phyloP scores from a whole-genome alignment of 2,888 invertebrate genomes.

The Euzetes globulus region DNA sequence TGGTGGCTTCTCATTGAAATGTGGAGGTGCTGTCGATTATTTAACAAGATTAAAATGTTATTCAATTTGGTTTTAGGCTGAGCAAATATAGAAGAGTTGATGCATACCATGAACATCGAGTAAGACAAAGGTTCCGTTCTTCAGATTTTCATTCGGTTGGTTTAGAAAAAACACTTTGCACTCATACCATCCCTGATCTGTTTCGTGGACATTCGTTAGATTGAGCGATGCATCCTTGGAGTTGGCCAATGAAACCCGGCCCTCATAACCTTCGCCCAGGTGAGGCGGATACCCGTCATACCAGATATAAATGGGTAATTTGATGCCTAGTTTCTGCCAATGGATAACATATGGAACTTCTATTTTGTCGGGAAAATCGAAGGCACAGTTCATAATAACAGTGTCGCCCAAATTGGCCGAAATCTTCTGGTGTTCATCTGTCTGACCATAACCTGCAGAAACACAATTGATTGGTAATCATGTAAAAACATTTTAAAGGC shows the following conservation, averaged over 20 bases:
- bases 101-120: conserved; percentile 62
- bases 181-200: conserved; percentile 97
- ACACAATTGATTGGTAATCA: too few relatives aligned
- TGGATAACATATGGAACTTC: conserved; percentile 83
- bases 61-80: background rate
- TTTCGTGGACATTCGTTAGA: conserved; percentile 84
- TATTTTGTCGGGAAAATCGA: conserved; percentile 70
- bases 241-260: conserved; percentile 78
- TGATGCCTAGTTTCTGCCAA: conserved; percentile 97
- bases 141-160: conserved; percentile 51
- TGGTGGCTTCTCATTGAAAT: conserved; percentile 89
- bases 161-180: conserved; percentile 90
- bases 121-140: conserved; percentile 94
- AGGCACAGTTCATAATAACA: conserved; percentile 93
- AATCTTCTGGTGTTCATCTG: conserved; percentile 16
- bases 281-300: conserved; percentile 95
- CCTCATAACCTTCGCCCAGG: conserved; percentile 88
- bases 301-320: conserved; percentile 95
- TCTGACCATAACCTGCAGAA: background rate
- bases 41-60: background rate
- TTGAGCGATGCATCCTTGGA: conserved; percentile 72
- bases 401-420: conserved; percentile 91
- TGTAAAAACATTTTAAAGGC: too few relatives aligned
- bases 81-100: too few relatives aligned
- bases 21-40: conserved; percentile 67